Evolutionary conservation across 2,888 invertebrate species (phyloP), one percentile per base, ranked within the genome.

Genomic region (Taenaris catops): DNA sequence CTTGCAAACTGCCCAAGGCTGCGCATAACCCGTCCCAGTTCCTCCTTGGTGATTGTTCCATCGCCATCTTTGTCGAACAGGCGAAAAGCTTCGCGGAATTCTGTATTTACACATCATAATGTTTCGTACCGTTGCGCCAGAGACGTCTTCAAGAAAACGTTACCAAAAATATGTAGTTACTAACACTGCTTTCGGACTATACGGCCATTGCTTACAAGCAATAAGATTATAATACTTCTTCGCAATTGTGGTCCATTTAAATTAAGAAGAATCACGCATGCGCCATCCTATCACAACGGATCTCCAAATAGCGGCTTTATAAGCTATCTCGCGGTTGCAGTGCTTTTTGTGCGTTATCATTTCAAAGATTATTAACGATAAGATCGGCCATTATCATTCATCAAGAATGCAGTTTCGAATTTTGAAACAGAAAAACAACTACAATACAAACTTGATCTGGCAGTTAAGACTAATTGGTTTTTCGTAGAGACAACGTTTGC

Each of bases 11-110:
- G 95, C 0, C 95, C 95, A 40, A 95, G 75, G 45, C 94, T 94
- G 32, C 95, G 88, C 95, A 95, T 95, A 12, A 95, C 94, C 8
- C 94, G 89, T 0, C 95, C 95, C 39, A 95, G 87, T 63, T 95
- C 95, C 54, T 95, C 95, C 67, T 95, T 95, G 1, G 95, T 95
- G 55, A 96, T 95, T 44, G 93, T 94, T 1, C 95, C 95, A 53
- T 95, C 95, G 3, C 94, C 94, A 55, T 96, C 95, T 70, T 95
- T 95, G 80, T 96, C 95, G 65, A 96, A 95, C 4, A 96, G 88
- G 26, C 94, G 91, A 71, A 95, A 95, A 1, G 95, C 95, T 68
- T 95, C 95, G 14, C 94, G 91, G 63, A 94, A 95, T 70, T 95
- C 95, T 94, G 62, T 0, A 14, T n/a, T n/a, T n/a, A n/a, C n/a